These are phyloP conservation scores for Himalopsyche anomala DNA, from an alignment of 2,888 invertebrate species.

Conservation along the genomic window DNA sequence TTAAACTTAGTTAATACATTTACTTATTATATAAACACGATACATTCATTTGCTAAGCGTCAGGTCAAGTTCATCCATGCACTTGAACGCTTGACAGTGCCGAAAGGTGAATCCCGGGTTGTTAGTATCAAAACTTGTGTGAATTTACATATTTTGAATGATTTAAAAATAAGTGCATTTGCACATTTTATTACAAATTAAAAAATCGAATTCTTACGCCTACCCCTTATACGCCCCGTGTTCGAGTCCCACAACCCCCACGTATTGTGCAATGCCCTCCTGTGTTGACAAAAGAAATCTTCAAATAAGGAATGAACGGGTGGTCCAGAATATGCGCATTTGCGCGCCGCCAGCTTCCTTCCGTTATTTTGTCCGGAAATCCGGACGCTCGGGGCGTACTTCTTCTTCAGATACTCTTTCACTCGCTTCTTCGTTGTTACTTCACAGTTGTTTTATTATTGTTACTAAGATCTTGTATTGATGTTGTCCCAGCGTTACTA, in stretches of 20 bases:
- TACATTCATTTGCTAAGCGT: no score
- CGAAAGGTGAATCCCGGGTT: no score
- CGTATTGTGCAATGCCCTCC: background rate
- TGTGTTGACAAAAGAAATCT: constrained; percentile 19
- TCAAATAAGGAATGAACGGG: background rate
- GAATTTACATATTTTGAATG: no score
- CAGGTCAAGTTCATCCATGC: no score
- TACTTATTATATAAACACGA: no score
- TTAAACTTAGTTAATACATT: no score
- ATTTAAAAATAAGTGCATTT: no score
- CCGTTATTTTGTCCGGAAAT: constrained; percentile 26
- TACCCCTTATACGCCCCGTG: background rate
- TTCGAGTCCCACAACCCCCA: background rate
- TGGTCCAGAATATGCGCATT: constrained; percentile 18
- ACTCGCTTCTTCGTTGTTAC: background rate
- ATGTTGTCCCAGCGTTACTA: background rate
- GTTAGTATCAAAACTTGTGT: no score
- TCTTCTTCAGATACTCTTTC: background rate
- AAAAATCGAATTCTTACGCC: background rate
- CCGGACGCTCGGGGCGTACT: background rate
- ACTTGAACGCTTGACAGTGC: no score
- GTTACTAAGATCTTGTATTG: background rate
- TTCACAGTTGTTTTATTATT: constrained; percentile 4
- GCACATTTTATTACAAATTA: no score
- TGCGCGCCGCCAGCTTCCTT: constrained; percentile 23